Evolutionary conservation across 1,140 invertebrate species (phyloP).

Genomic region (Drosophila baimaii): DNA sequence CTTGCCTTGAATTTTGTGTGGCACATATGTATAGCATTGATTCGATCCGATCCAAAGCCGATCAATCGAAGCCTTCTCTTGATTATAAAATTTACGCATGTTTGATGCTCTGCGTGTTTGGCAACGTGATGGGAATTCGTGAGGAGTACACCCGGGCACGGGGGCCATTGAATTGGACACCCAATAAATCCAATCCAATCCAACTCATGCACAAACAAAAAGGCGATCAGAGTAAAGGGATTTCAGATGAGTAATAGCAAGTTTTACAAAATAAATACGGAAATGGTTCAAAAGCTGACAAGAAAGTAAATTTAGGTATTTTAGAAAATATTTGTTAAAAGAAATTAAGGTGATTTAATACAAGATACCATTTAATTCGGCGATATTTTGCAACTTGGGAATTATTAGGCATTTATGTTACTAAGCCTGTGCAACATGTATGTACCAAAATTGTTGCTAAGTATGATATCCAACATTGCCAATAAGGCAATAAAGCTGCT

Average conservation of each 20-base stretch:
- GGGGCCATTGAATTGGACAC: slow-evolving; percentile 32
- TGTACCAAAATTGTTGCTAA: too few relatives aligned
- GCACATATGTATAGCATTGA: slow-evolving; percentile 27
- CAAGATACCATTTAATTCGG: too few relatives aligned
- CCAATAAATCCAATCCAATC: slow-evolving; percentile 8
- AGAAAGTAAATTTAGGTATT: too few relatives aligned
- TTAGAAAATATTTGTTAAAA: too few relatives aligned
- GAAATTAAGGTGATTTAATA: too few relatives aligned
- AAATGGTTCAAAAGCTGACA: background rate
- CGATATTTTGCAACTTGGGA: too few relatives aligned
- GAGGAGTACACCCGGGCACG: slow-evolving; percentile 6
- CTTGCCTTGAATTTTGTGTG: slow-evolving; percentile 55
- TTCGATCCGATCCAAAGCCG: slow-evolving; percentile 38
- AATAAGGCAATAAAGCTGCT: too few relatives aligned
- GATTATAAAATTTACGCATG: slow-evolving; percentile 81
- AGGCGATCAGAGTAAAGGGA: background rate
- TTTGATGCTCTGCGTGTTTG: slow-evolving; percentile 56
- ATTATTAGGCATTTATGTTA: background rate
- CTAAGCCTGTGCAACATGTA: background rate
- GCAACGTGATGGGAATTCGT: slow-evolving; percentile 59
- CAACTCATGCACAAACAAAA: slow-evolving; percentile 1
- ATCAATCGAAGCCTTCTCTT: slow-evolving; percentile 63
- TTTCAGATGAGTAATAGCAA: background rate
- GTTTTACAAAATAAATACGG: background rate
- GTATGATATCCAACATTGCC: too few relatives aligned